A percentile compares a stretch with the other conserved stretches of the same genome.
These are phyloP conservation scores for Thalassoma bifasciatum DNA, from an alignment of 2,113 vertebrate genomes.

Conservation along the genomic window DNA sequence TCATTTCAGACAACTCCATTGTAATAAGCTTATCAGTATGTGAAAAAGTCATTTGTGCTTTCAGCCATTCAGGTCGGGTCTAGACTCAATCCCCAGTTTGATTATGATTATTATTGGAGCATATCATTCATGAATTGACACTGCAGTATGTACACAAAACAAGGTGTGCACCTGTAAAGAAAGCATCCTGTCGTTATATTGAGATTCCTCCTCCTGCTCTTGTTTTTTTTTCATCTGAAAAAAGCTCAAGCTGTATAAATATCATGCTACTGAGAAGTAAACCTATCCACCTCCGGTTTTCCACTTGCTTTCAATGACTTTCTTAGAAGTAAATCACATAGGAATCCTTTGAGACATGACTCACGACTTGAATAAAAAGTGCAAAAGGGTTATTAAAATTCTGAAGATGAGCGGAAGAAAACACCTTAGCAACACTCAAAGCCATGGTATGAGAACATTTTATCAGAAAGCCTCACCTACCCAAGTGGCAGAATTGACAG, in stretches of 20 bases:
- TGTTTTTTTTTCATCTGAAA: constrained; percentile 11
- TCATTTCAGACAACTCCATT: too few relatives aligned
- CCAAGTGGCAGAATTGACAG: constrained; percentile 40
- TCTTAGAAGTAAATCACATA: constrained; percentile 19
- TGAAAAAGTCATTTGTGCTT: too few relatives aligned
- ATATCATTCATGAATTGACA: too few relatives aligned
- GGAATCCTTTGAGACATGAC: constrained; percentile 21
- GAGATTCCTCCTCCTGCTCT: background rate
- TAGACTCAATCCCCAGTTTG: too few relatives aligned
- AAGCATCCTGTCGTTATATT: background rate
- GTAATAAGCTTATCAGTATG: too few relatives aligned
- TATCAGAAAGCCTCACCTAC: constrained; percentile 40
- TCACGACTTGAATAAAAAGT: constrained; percentile 44
- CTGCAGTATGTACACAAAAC: background rate
- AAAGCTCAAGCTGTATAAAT: background rate
- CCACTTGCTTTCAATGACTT: background rate
- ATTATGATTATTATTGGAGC: too few relatives aligned
- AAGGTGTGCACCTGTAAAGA: background rate
- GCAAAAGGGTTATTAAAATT: constrained; percentile 42
- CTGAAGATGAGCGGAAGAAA: constrained; percentile 37
- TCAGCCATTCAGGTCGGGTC: too few relatives aligned
- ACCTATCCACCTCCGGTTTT: constrained; percentile 1
- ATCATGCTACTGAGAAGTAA: constrained; percentile 2
- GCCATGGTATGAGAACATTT: constrained; percentile 9
- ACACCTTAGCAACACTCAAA: constrained; percentile 35